phyloP scores from a whole-genome alignment of 2,888 invertebrate genomes.

The Hypomecis atomaria region DNA sequence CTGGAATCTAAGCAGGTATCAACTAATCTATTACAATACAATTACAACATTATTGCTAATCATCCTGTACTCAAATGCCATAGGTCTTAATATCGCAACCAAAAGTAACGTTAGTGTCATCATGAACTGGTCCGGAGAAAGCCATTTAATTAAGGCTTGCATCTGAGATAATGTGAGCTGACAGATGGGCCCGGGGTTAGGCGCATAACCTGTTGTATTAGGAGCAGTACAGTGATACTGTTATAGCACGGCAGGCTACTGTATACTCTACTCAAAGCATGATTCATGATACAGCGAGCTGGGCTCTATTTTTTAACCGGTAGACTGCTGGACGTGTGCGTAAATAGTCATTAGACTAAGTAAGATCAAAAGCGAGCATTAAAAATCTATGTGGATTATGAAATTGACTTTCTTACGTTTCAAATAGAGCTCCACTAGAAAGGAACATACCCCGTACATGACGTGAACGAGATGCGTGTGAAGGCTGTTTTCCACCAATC shows the following conservation, averaged over 20 bases:
- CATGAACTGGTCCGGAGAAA: constrained; percentile 59
- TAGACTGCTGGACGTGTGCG: background rate
- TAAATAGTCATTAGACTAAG: no score
- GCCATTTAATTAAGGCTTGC: constrained; percentile 56
- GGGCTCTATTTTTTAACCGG: background rate
- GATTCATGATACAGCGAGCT: background rate
- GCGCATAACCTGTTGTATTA: constrained; percentile 31
- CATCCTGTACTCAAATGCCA: constrained; percentile 38
- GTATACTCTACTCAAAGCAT: background rate
- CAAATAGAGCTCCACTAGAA: no score
- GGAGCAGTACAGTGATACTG: constrained; percentile 21
- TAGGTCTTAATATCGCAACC: constrained; percentile 48
- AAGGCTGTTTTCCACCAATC: no score
- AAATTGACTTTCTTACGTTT: no score
- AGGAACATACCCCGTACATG: no score
- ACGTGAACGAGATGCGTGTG: no score
- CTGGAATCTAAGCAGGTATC: background rate
- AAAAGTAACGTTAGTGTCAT: constrained; percentile 58
- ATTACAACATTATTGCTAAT: background rate
- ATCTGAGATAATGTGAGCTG: constrained; percentile 45
- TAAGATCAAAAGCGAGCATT: no score
- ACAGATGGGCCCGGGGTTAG: constrained; percentile 38
- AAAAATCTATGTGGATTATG: no score
- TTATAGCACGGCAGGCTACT: constrained; percentile 17
- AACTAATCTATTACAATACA: background rate